phyloP scores from a whole-genome alignment of 2,888 invertebrate genomes.

The Scrobipalpa costella region DNA sequence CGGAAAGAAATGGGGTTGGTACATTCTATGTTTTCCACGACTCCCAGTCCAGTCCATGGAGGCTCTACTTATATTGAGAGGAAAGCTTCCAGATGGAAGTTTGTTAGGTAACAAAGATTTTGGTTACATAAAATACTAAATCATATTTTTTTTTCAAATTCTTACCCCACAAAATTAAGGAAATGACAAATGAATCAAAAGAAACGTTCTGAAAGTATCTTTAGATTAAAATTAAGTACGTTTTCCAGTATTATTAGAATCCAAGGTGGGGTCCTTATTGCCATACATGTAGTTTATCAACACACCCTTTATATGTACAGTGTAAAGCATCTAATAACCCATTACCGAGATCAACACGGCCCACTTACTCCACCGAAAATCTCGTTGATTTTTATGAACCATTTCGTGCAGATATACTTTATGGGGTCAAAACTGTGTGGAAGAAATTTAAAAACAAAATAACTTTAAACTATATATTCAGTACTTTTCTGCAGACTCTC shows the following conservation, averaged over 20 bases:
- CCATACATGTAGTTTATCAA: conserved; percentile 21
- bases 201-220: background rate
- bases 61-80: background rate
- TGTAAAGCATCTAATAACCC: conserved; percentile 12
- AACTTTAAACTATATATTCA: conserved; percentile 23
- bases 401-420: background rate
- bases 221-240: background rate
- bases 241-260: conserved; percentile 1
- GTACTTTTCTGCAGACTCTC: background rate
- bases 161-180: background rate
- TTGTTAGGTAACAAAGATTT: background rate
- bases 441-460: conserved; percentile 16
- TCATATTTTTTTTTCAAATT: background rate
- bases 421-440: background rate
- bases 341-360: conserved; percentile 26
- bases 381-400: conserved; percentile 9
- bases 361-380: conserved; percentile 16
- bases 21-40: too few relatives aligned
- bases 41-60: too few relatives aligned
- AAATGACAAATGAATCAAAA: background rate
- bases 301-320: conserved; percentile 21
- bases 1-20: too few relatives aligned
- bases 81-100: background rate
- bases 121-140: background rate
- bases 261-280: conserved; percentile 12